These are phyloP conservation scores for Nasonia oneida DNA, from an alignment of 2,888 invertebrate genomes.

Conservation along the genomic window DNA sequence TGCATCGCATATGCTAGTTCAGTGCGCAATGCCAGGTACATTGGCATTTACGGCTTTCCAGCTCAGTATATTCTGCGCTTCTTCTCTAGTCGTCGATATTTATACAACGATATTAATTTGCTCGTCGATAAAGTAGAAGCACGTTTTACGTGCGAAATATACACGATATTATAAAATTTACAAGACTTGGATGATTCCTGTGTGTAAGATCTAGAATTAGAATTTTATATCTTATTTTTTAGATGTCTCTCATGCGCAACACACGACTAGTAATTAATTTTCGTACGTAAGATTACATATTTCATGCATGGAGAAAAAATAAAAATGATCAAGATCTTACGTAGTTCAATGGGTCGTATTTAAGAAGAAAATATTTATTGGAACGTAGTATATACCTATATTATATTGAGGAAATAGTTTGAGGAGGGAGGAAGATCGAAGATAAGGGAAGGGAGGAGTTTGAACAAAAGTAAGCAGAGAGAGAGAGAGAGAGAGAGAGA, in stretches of 20 bases:
- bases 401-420: not conserved
- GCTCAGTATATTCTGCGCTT: not conserved
- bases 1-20: not conserved
- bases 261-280: no score
- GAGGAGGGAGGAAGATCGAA: not conserved
- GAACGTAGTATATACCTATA: not conserved
- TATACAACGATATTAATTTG: not conserved
- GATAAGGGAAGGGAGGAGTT: not conserved
- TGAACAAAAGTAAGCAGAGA: not conserved
- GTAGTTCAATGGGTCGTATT: no score
- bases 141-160: not conserved
- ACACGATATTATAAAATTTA: not conserved
- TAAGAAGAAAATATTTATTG: not conserved
- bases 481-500: constrained; percentile 4
- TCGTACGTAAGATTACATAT: no score
- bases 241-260: no score
- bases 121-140: not conserved
- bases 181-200: no score
- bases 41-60: constrained; percentile 28
- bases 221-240: no score
- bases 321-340: no score
- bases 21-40: constrained; percentile 12
- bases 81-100: not conserved
- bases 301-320: no score
- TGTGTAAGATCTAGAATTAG: no score